A percentile compares a stretch with the other conserved stretches of the same genome.
Evolutionary conservation across 2,797 vertebrate species (phyloP).

Genomic region (Sebastiscus tertius): DNA sequence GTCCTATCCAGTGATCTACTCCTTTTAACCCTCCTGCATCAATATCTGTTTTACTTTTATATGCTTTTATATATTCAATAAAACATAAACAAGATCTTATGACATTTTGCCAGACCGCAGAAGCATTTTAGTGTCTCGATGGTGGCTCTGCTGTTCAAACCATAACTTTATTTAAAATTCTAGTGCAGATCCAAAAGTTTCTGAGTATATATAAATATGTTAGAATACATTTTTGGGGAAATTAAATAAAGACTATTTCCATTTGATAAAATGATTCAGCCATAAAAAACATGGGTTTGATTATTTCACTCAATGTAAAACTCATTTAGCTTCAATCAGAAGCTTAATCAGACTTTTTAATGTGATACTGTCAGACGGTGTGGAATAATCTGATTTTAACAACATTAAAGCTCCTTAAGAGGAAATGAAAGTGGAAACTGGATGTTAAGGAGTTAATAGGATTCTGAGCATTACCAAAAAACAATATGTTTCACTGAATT

Average conservation of each 20-base stretch:
- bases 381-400: neutral
- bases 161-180: neutral
- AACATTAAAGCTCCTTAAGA: neutral
- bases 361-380: neutral
- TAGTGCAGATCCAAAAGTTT: neutral
- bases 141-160: neutral
- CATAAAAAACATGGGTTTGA: neutral
- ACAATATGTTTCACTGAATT: conserved; percentile 20
- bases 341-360: neutral
- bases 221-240: neutral
- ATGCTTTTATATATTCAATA: neutral
- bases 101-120: neutral
- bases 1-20: neutral
- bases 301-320: neutral
- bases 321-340: neutral
- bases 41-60: neutral
- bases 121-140: neutral
- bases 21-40: neutral
- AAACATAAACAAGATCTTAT: neutral
- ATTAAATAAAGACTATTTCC: neutral
- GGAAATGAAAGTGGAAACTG: neutral
- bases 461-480: neutral
- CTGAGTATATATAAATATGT: neutral
- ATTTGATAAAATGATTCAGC: neutral
- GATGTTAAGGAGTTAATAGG: neutral